Evolutionary conservation across 2,797 vertebrate genomes (phyloP), one percentile per base, ranked within the genome.

Genomic region (Falco peregrinus): DNA sequence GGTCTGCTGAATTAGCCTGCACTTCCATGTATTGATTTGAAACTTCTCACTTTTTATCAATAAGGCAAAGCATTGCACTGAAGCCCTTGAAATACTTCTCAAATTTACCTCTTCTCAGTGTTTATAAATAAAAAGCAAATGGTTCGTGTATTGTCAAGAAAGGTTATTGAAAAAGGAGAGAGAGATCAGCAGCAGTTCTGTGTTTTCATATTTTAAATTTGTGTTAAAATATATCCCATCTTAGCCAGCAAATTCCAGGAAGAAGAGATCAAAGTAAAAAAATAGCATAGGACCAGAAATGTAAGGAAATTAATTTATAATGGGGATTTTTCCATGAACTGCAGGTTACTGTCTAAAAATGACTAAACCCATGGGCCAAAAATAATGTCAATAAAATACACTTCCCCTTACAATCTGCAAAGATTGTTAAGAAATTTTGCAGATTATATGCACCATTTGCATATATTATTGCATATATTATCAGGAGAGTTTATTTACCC

Each of bases 11-110:
- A 87, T 87, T 88, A 92, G 47, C 48, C 43, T 5, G 4, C 7
- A 9, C 33, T 63, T 91, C 39, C 45, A 63, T 65, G 19, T 84
- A 89, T 87, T 90, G 91, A 93, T 89, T 90, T 87, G 63, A 93
- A 90, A 63, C 29, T 16, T 78, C 85, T 86, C 50, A 47, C 10
- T 88, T 73, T 84, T 84, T 59, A 91, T 84, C 79, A 87, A 89
- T 91, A 93, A 69, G 28, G 29, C 41, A 83, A 80, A 87, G 26
- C 14, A 21, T 67, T 91, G 33, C 35, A 67, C 25, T 79, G 39
- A 83, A 93, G 22, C 29, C 43, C 59, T 68, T 91, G 67, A 86
- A 95, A 69, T 63, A 70, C 47, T 77, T 92, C n/a, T 87, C 67
- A 89, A 64, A 67, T 87, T 82, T 60, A 82, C n/a, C 33, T 35